Base-by-base conservation (phyloP, 2,888 invertebrate species). In the Teinopalpus imperialis region DNA sequence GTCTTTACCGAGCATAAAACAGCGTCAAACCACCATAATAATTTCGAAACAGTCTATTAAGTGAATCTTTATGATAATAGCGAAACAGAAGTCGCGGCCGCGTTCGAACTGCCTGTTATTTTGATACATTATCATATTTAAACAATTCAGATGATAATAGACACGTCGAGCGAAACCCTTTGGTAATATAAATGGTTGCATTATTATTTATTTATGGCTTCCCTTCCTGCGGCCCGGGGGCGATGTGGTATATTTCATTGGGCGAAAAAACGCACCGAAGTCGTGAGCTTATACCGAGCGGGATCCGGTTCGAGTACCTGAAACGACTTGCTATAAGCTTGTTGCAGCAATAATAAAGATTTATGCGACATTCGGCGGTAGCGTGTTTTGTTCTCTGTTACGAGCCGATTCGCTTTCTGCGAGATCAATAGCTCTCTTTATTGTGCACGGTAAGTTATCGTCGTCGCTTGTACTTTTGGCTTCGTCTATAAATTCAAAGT, bases 131-230 rank as follows among this genome's bases (percentile, higher is more conserved):
- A 87, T 86, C 88, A 88, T 88, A 88, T 87, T 87, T 81, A 86
- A 88, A 86, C 88, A 85, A 88, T 88, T 87, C 86, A 74, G 80
- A 88, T 88, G 88, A 81, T 88, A 88, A 88, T 88, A 88, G 88
- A 86, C 82, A 81, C 85, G 86, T 86, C 86, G 83, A 77, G 78
- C 65, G 67, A 85, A 87, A 86, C 86, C 88, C 87, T 88, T 88
- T 85, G 79, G 88, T 83, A 87, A 86, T 88, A 88, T 88, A 87
- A 88, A 88, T 88, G 85, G 85, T 81, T 79, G 81, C 82, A 86
- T 88, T 88, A 88, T 86, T 87, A 88, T 88, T 87, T 88, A 88
- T 88, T 88, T 88, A 88, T 87, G 87, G 74, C 77, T 76, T 85
- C 82, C 87, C 85, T 85, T 86, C 85, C 85, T 80, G 62, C 61